phyloP scores from a whole-genome alignment of 1,140 invertebrate genomes.

The Aradophagus sp. region DNA sequence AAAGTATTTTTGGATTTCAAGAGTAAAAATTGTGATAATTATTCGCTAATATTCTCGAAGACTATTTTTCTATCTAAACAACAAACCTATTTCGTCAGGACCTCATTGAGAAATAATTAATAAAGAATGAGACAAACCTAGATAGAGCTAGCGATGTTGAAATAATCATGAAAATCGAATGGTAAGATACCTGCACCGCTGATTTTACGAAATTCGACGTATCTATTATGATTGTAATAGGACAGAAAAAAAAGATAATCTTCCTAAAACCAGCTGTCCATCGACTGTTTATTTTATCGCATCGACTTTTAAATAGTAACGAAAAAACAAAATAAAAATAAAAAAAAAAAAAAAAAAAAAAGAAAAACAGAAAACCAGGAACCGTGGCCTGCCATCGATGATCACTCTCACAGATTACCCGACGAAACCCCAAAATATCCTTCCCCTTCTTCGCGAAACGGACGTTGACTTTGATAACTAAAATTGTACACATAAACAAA shows the following conservation, averaged over 20 bases:
- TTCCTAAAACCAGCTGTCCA: conserved; percentile 48
- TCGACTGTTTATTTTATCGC: conserved; percentile 13
- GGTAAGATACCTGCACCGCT: conserved; percentile 27
- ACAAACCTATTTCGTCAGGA: conserved; percentile 34
- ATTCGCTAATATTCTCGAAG: conserved; percentile 21
- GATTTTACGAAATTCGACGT: conserved; percentile 37
- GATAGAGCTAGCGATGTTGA: conserved; percentile 30
- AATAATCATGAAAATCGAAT: conserved; percentile 8
- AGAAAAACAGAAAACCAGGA: too few relatives aligned
- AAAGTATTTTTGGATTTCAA: conserved; percentile 40
- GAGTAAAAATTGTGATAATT: conserved; percentile 33
- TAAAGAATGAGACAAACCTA: conserved; percentile 13
- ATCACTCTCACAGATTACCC: neutral
- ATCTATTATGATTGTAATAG: conserved; percentile 20
- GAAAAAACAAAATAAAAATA: too few relatives aligned
- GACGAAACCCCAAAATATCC: too few relatives aligned
- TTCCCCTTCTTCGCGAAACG: too few relatives aligned
- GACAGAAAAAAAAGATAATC: too few relatives aligned
- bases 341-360: neutral
- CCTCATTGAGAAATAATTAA: conserved; percentile 46
- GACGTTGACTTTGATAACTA: too few relatives aligned
- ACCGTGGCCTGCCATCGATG: conserved; percentile 4
- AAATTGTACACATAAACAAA: too few relatives aligned
- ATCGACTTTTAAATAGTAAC: conserved; percentile 1
- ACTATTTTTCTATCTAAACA: conserved; percentile 46